These are phyloP conservation scores for Cromileptes altivelis DNA, from an alignment of 2,113 vertebrate species.

Conservation along the genomic window DNA sequence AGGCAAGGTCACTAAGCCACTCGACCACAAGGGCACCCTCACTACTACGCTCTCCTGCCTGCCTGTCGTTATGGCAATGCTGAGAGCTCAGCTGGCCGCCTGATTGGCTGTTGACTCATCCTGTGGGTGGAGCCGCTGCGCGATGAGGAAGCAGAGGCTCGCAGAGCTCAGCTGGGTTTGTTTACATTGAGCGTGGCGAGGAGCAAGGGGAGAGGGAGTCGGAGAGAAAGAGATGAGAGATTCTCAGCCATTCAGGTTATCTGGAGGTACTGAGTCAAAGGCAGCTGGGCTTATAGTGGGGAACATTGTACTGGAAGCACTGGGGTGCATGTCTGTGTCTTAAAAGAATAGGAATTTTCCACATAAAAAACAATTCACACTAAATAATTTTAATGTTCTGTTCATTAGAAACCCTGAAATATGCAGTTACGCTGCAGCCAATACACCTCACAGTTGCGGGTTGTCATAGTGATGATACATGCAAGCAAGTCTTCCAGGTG, in stretches of 20 bases:
- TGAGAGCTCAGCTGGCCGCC: slow-evolving; percentile 31
- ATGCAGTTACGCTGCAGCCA: too few relatives aligned
- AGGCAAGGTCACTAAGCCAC: slow-evolving; percentile 75
- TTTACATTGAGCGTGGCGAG: slow-evolving; percentile 71
- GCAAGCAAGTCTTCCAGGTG: background rate
- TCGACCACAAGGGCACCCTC: slow-evolving; percentile 69
- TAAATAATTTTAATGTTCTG: too few relatives aligned
- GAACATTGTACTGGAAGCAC: background rate
- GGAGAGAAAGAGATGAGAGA: background rate
- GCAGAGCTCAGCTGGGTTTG: slow-evolving; percentile 74
- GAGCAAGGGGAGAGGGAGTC: slow-evolving; percentile 21
- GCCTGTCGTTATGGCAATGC: slow-evolving; percentile 67
- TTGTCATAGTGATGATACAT: background rate
- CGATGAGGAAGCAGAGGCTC: slow-evolving; percentile 53
- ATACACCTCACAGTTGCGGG: background rate
- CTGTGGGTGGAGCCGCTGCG: slow-evolving; percentile 49
- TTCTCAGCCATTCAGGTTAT: background rate
- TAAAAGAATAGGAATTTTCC: background rate
- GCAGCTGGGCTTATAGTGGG: background rate
- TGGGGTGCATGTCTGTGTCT: background rate
- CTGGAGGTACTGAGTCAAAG: background rate
- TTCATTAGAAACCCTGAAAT: too few relatives aligned
- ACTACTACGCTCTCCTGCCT: slow-evolving; percentile 46
- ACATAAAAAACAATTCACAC: background rate
- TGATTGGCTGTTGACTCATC: slow-evolving; percentile 66